Evolutionary conservation across 92 coral and sea anemone species (phyloP), one percentile per base, ranked within the genome.

Genomic region (Pocillopora meandrina): DNA sequence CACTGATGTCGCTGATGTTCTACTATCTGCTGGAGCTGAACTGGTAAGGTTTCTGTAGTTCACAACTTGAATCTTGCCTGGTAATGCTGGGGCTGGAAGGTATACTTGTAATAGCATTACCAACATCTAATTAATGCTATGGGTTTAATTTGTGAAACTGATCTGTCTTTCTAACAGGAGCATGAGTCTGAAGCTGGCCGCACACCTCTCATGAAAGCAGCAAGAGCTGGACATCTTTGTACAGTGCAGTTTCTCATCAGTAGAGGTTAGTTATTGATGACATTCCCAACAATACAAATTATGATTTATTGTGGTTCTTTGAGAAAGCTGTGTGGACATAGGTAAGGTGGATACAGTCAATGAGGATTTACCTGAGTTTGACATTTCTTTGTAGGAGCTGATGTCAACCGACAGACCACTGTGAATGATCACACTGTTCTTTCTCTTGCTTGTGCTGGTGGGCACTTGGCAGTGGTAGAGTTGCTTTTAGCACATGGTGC

Each of bases 101-200:
- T 26, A 26, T 26, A 26, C 31, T 26, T 26, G 31, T 26, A 26
- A 26, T 26, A 26, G 31, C 31, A 26, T 1, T 26, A 26, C 31
- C 31, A 26, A 42, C 52, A 42, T 42, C 52, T 42, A 42, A 42
- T 42, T 2, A 42, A 42, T 42, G 5, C 52, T 42, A 42, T 42
- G 5, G 8, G 3, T 42, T 65, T 59, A 16, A 23, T 21, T 18
- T 47, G 11, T 16, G 10, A 52, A 12, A 15, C 16, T 34, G 10
- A 19, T 47, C 10, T 57, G 2, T 71, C 33, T 68, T 61, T 61
- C 16, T 47, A 77, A 60, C 42, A 94, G 98, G 99, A 97, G 65
- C 99, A 97, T 23, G 98, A 97, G 84, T 97, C 99, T 70, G 99
- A 97, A 84, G 99, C 98, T 77, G 99, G 99, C 14, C 93, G 99